Conservation (phyloP, 2,797 vertebrate genomes). For the Notoglanidium macrostoma region DNA sequence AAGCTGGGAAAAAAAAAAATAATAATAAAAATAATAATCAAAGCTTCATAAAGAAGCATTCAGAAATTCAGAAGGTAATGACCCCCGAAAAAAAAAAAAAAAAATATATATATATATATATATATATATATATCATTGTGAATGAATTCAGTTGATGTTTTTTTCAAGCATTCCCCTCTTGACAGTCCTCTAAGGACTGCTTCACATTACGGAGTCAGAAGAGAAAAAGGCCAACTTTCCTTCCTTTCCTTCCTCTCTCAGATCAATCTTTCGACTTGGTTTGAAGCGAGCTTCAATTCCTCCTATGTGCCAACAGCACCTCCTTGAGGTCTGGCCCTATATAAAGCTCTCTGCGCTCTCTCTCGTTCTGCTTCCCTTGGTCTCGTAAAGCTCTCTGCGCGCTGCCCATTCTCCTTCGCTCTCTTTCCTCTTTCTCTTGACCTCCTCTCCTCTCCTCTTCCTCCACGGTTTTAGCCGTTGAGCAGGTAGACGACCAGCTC, state of each 20-base stretch:
- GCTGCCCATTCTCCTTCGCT: not conserved
- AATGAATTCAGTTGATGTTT: not conserved
- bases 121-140: no score
- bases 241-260: slow-evolving; percentile 5
- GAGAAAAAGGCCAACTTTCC: slow-evolving; percentile 27
- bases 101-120: no score
- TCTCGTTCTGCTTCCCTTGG: slow-evolving; percentile 39
- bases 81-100: not conserved
- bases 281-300: not conserved
- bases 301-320: slow-evolving; percentile 43
- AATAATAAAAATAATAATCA: not conserved
- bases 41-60: slow-evolving; percentile 17
- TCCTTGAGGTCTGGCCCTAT: slow-evolving; percentile 27
- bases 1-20: not conserved
- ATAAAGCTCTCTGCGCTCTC: slow-evolving; percentile 28
- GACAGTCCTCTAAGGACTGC: slow-evolving; percentile 43
- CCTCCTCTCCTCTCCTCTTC: slow-evolving; percentile 13
- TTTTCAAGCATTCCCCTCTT: slow-evolving; percentile 49
- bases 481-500: slow-evolving; percentile 97
- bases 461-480: slow-evolving; percentile 76
- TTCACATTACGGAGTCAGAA: slow-evolving; percentile 42
- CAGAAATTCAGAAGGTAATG: not conserved
- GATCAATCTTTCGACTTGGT: not conserved
- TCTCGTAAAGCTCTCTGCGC: not conserved
- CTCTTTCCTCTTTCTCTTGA: slow-evolving; percentile 22